Evolutionary conservation across 2,888 invertebrate species (phyloP), one percentile per base, ranked within the genome.

Genomic region (Agriopis aurantiaria): DNA sequence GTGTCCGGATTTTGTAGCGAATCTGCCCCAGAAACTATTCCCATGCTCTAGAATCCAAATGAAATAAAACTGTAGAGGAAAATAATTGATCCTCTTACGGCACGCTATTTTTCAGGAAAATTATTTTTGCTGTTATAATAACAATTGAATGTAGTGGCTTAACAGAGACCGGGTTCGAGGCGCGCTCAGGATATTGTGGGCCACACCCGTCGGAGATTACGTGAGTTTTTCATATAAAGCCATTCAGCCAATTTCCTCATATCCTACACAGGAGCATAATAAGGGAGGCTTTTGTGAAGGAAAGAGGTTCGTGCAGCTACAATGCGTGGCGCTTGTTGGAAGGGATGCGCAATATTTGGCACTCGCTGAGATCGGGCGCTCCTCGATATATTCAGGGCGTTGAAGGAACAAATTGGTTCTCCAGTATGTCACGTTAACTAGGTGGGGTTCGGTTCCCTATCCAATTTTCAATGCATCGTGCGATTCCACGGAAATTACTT

Each of bases 191-290:
- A 90, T 92, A 92, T 92, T 90, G 90, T 88, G 84, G 88, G 84
- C 84, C 86, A 87, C 85, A 87, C 88, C 88, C 86, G 80, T 82
- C 86, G 86, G 87, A 92, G 89, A 93, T 93, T 92, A 92, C 91
- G 88, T 80, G 90, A 92, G 89, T 92, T 93, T 93, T 93, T 93
- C 90, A 91, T 92, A 92, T 90, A 91, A 91, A 91, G 90, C 92
- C 88, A 93, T 93, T 92, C 90, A 91, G 89, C 92, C 93, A 93
- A 93, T 94, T 93, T 92, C 92, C 91, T 91, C 89, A 91, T 92
- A 93, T 91, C 91, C 91, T 88, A 91, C 89, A 91, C 87, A 88
- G 88, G 85, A 90, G 91, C 89, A 92, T 91, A 92, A 94, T 93
- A 93, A 92, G 89, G 90, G 88, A 90, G 87, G 90, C 91, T 91